These are phyloP conservation scores for Temnothorax curvispinosus DNA, from an alignment of 1,140 invertebrate species.

Conservation along the genomic window DNA sequence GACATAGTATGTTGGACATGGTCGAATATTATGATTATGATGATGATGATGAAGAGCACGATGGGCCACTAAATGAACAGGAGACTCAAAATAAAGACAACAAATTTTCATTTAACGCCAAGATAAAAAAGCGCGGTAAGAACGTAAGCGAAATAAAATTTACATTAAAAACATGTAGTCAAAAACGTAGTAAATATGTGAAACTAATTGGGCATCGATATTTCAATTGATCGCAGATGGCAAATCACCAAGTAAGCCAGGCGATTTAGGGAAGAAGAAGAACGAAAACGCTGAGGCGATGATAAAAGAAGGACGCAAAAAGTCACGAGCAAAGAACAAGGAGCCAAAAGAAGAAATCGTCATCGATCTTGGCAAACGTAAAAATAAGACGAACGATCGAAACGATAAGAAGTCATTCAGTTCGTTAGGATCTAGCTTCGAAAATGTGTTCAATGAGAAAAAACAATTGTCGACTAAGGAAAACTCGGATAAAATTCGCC, in stretches of 20 bases:
- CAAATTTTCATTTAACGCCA: neutral
- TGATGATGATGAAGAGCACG: conserved; percentile 60
- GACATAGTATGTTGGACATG: conserved; percentile 47
- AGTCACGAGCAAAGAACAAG: conserved; percentile 42
- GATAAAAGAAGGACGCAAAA: conserved; percentile 42
- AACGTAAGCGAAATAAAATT: neutral
- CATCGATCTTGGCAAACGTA: neutral
- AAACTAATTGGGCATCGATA: neutral
- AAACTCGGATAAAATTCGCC: conserved; percentile 21
- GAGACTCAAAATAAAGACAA: conserved; percentile 6
- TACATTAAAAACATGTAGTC: neutral
- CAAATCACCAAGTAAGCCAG: neutral
- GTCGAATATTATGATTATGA: conserved; percentile 79
- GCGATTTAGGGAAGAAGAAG: conserved; percentile 47
- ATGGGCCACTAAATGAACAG: conserved; percentile 11
- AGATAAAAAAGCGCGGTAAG: conserved; percentile 44
- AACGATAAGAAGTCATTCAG: neutral
- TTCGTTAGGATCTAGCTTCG: neutral
- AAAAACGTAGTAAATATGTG: neutral
- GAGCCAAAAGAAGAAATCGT: conserved; percentile 70
- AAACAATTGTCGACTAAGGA: neutral
- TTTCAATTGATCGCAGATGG: neutral
- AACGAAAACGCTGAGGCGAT: conserved; percentile 64
- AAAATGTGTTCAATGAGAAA: neutral
- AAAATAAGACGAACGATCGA: conserved; percentile 9